Evolutionary conservation across 2,888 invertebrate genomes (phyloP).

Genomic region (Cryptophagus acutangulus): DNA sequence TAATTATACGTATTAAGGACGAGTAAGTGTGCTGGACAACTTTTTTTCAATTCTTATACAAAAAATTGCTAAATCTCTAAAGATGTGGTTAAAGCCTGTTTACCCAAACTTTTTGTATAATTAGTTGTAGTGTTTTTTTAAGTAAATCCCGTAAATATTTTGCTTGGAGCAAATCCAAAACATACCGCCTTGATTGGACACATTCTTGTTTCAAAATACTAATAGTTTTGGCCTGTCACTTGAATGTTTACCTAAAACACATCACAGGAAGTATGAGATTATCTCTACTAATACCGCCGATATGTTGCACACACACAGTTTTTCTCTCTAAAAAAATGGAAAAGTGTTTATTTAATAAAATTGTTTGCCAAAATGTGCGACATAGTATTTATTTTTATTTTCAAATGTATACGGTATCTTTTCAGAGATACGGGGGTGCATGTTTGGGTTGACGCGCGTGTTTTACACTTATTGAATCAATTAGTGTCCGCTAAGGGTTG

Average conservation of each 20-base stretch:
- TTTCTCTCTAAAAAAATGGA: neutral
- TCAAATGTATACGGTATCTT: constrained; percentile 40
- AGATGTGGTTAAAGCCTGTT: no score
- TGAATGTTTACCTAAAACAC: constrained; percentile 28
- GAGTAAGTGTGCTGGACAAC: no score
- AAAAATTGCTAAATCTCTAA: no score
- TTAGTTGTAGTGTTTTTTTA: constrained; percentile 6
- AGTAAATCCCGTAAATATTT: constrained; percentile 20
- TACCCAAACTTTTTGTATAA: no score
- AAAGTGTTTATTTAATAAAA: neutral
- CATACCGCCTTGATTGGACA: constrained; percentile 20
- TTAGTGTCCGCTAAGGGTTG: constrained; percentile 47
- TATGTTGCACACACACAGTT: constrained; percentile 12
- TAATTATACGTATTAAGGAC: no score
- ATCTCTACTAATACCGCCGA: constrained; percentile 12
- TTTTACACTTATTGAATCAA: constrained; percentile 49
- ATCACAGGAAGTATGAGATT: constrained; percentile 26
- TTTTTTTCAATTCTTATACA: no score
- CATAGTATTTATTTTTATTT: constrained; percentile 39
- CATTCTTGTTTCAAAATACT: constrained; percentile 14
- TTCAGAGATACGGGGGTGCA: constrained; percentile 35
- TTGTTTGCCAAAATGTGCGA: constrained; percentile 3
- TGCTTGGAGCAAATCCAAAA: constrained; percentile 23
- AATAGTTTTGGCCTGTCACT: constrained; percentile 22
- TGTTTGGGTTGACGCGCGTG: constrained; percentile 42